These are phyloP conservation scores for Rhinoderma darwinii DNA, from an alignment of 2,113 vertebrate species.

Conservation along the genomic window DNA sequence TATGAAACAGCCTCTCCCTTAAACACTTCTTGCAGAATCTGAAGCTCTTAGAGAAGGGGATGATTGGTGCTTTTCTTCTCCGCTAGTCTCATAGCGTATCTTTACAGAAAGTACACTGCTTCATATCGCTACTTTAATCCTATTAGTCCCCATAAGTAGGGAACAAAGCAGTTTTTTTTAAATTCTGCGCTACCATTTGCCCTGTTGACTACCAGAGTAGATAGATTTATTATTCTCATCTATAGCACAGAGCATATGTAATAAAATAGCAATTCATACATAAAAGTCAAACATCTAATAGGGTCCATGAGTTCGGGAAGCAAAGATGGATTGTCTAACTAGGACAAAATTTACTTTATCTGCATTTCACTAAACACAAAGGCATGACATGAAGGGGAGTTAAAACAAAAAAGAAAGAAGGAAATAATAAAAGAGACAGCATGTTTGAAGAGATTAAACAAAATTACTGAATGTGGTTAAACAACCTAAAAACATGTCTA, in stretches of 20 bases:
- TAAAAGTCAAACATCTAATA: slow-evolving; percentile 9
- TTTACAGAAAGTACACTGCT: too few relatives aligned
- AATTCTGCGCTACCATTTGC: background rate
- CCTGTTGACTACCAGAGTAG: background rate
- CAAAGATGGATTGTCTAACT: slow-evolving; percentile 19
- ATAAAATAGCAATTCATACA: background rate
- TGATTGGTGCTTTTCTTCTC: too few relatives aligned
- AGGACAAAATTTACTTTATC: slow-evolving; percentile 35
- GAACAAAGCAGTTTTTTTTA: background rate
- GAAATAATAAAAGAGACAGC: slow-evolving; percentile 7
- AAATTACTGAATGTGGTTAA: slow-evolving; percentile 50
- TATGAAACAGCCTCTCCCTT: too few relatives aligned
- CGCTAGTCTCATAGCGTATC: too few relatives aligned
- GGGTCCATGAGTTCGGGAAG: background rate
- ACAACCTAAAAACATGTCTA: slow-evolving; percentile 48
- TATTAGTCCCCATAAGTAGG: background rate
- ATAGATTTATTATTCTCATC: background rate
- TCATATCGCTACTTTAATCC: too few relatives aligned
- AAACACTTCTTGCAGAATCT: too few relatives aligned
- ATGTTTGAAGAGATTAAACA: slow-evolving; percentile 42
- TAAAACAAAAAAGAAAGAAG: slow-evolving; percentile 2
- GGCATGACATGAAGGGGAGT: slow-evolving; percentile 6
- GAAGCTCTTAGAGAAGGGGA: too few relatives aligned
- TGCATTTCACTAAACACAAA: slow-evolving; percentile 9
- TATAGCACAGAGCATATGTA: background rate